Percentiles rank a stretch among this genome's conserved stretches.
These are phyloP conservation scores for Microchirus variegatus DNA, from an alignment of 2,797 vertebrate genomes.

Conservation along the genomic window DNA sequence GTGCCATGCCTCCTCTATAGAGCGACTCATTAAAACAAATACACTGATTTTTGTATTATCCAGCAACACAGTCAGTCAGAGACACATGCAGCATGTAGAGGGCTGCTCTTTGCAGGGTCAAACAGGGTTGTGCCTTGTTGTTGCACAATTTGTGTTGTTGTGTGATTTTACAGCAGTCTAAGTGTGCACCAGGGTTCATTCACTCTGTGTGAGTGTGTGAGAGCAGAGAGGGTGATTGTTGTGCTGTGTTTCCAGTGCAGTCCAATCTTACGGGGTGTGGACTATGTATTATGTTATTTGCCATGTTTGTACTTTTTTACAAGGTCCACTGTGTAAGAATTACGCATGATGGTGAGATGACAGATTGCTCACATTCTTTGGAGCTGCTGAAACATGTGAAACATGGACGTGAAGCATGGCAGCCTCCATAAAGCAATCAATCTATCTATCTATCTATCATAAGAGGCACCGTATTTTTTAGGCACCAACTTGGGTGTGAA, in stretches of 20 bases:
- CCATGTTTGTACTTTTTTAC: too few relatives aligned
- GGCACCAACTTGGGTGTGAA: too few relatives aligned
- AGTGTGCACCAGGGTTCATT: slow-evolving; percentile 13
- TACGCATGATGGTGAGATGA: too few relatives aligned
- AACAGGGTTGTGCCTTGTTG: neutral
- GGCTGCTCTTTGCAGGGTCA: neutral
- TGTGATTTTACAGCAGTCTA: slow-evolving; percentile 1
- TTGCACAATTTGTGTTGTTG: neutral
- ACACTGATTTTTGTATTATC: slow-evolving; percentile 32
- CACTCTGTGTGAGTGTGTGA: neutral
- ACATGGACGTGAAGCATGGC: too few relatives aligned
- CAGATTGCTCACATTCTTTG: too few relatives aligned
- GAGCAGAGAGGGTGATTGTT: neutral
- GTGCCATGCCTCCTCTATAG: slow-evolving; percentile 27
- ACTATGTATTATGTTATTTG: too few relatives aligned
- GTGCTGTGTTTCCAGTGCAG: too few relatives aligned
- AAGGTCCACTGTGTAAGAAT: too few relatives aligned
- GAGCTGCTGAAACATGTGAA: too few relatives aligned
- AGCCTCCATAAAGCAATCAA: too few relatives aligned
- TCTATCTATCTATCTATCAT: neutral
- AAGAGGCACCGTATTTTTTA: too few relatives aligned
- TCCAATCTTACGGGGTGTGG: too few relatives aligned
- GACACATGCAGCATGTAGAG: neutral
- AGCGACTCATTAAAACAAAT: slow-evolving; percentile 47
- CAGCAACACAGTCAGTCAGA: slow-evolving; percentile 1